Evolutionary conservation across 2,888 invertebrate species (phyloP).

Genomic region (Cloeon dipterum): DNA sequence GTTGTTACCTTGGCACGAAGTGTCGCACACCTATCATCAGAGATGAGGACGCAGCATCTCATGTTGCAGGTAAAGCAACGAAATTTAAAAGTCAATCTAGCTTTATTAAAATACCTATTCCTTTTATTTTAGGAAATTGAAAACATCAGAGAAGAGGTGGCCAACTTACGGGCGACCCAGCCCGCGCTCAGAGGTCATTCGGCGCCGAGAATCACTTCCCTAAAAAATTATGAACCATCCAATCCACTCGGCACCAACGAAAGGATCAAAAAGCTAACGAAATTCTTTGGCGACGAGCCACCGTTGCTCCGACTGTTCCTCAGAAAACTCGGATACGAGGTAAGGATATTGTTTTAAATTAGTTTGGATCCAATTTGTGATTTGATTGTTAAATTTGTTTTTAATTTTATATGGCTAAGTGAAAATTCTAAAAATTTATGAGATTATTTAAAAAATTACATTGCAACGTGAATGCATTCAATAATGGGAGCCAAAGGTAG

Average conservation of each 20-base stretch:
- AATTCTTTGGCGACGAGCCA: slow-evolving; percentile 87
- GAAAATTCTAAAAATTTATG: no score
- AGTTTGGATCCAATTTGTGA: no score
- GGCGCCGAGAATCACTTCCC: slow-evolving; percentile 22
- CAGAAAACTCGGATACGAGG: slow-evolving; percentile 80
- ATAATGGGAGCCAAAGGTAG: no score
- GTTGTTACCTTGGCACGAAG: slow-evolving; percentile 76
- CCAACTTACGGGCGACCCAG: slow-evolving; percentile 34
- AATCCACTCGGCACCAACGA: slow-evolving; percentile 64
- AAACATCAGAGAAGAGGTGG: slow-evolving; percentile 58
- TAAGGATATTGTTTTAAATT: slow-evolving; percentile 16
- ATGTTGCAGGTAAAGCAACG: slow-evolving; percentile 48
- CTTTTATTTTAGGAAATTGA: slow-evolving; percentile 47
- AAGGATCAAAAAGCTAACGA: slow-evolving; percentile 66
- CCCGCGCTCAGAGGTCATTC: slow-evolving; percentile 33
- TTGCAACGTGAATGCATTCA: no score
- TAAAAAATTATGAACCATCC: slow-evolving; percentile 18
- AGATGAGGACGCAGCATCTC: slow-evolving; percentile 73
- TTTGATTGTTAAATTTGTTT: no score
- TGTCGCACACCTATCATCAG: slow-evolving; percentile 75
- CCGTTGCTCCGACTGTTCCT: slow-evolving; percentile 72
- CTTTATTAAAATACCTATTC: neutral
- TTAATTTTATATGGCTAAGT: no score
- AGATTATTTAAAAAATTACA: no score
- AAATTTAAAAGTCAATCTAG: neutral